Conservation (phyloP, 2,888 invertebrate species). For the Achlya flavicornis region DNA sequence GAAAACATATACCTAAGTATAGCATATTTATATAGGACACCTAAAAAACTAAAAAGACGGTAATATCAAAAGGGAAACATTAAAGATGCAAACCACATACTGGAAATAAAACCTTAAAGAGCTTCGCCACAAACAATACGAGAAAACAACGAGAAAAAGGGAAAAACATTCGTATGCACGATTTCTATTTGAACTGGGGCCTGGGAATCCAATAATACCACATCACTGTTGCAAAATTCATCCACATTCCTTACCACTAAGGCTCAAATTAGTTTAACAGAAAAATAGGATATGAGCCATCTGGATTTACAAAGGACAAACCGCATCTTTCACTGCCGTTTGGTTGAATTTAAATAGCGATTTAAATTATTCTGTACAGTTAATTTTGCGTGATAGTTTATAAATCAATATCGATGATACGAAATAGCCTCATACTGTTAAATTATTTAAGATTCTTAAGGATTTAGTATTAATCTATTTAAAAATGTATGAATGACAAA, state of each 20-base stretch:
- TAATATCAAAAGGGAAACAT: constrained; percentile 17
- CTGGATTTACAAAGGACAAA: constrained; percentile 29
- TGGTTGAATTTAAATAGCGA: constrained; percentile 18
- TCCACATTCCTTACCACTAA: constrained; percentile 10
- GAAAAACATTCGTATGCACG: constrained; percentile 17
- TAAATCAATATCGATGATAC: constrained; percentile 57
- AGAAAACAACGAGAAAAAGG: constrained; percentile 42
- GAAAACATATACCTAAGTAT: too few species aligned
- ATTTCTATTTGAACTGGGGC: constrained; percentile 41
- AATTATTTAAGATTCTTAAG: too few species aligned
- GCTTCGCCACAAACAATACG: constrained; percentile 38
- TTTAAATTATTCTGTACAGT: constrained; percentile 20
- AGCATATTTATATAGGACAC: constrained; percentile 13
- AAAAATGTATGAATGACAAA: too few species aligned
- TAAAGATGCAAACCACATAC: constrained; percentile 45
- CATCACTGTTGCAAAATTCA: not conserved
- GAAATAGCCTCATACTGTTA: too few species aligned
- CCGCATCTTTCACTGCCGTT: constrained; percentile 38
- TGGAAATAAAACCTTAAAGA: constrained; percentile 39
- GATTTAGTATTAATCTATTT: too few species aligned
- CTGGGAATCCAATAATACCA: constrained; percentile 44
- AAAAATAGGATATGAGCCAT: constrained; percentile 24
- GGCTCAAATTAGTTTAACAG: constrained; percentile 35
- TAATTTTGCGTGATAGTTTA: constrained; percentile 18
- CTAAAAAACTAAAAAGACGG: constrained; percentile 16